These are phyloP conservation scores for Heliconius aoede DNA, from an alignment of 2,888 invertebrate genomes.

Conservation along the genomic window DNA sequence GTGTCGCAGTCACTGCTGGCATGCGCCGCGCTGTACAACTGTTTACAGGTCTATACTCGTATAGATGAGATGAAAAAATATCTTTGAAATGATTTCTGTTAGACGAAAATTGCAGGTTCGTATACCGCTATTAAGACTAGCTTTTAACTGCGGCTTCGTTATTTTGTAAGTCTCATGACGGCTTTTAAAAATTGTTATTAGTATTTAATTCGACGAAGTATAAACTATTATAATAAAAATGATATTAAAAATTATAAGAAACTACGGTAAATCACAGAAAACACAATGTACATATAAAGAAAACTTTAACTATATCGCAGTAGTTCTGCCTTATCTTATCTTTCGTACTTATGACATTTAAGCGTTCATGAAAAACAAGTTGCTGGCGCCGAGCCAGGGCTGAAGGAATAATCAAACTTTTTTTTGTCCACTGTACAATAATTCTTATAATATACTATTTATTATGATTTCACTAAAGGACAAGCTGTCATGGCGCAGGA, in stretches of 20 bases:
- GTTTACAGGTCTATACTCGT: neutral
- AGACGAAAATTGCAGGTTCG: neutral
- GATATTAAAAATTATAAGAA: too few relatives aligned
- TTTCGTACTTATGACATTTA: slow-evolving; percentile 11
- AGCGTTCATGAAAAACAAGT: slow-evolving; percentile 15
- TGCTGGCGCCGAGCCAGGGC: slow-evolving; percentile 23
- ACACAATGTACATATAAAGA: neutral
- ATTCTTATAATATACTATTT: neutral
- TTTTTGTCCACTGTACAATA: neutral
- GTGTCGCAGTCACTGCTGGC: neutral
- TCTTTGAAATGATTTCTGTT: neutral
- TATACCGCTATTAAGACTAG: neutral
- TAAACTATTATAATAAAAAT: neutral
- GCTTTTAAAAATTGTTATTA: too few relatives aligned
- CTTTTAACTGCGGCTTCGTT: too few relatives aligned
- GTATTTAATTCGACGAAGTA: too few relatives aligned
- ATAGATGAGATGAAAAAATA: neutral
- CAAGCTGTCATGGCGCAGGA: too few relatives aligned
- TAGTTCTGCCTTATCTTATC: neutral
- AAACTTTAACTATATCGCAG: neutral
- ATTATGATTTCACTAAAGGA: neutral
- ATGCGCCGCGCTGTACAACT: neutral
- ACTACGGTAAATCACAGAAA: neutral
- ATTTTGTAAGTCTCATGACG: too few relatives aligned
- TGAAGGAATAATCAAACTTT: neutral